A percentile compares a stretch with the other conserved stretches of the same genome.
phyloP scores from a whole-genome alignment of 2,797 vertebrate genomes.

The Pseudotriccus pelzelni region DNA sequence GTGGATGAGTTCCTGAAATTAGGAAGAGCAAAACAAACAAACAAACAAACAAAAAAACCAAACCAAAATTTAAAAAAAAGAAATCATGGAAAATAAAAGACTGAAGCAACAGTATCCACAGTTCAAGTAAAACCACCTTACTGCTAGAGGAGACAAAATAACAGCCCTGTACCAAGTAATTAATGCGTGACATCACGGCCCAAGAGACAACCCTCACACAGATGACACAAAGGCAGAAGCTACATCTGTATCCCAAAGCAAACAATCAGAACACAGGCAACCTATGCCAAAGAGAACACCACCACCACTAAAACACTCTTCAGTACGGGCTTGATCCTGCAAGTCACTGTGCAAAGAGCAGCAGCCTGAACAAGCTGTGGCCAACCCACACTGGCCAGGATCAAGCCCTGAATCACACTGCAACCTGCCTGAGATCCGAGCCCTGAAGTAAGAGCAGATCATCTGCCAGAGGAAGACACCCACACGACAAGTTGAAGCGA shows the following conservation, averaged over 20 bases:
- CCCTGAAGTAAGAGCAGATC: neutral
- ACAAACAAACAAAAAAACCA: too few relatives aligned
- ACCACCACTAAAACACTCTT: neutral
- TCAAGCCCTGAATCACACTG: neutral
- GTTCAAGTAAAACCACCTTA: neutral
- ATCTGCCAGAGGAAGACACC: neutral
- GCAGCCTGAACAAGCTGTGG: neutral
- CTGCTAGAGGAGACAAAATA: neutral
- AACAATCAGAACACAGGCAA: neutral
- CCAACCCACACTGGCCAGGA: neutral
- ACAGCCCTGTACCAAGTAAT: neutral
- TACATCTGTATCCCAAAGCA: neutral
- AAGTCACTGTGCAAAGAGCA: neutral
- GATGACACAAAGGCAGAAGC: neutral
- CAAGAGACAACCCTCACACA: neutral
- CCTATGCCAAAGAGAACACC: neutral
- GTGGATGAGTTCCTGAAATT: neutral
- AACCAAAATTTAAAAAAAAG: too few relatives aligned
- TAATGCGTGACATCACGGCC: neutral
- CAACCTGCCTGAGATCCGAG: neutral
- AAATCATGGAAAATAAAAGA: neutral
- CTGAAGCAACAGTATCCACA: neutral
- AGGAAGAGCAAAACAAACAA: too few relatives aligned
- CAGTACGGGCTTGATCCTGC: neutral
- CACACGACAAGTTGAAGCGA: neutral